phyloP scores from a whole-genome alignment of 2,113 vertebrate genomes.

The Rissa tridactyla region DNA sequence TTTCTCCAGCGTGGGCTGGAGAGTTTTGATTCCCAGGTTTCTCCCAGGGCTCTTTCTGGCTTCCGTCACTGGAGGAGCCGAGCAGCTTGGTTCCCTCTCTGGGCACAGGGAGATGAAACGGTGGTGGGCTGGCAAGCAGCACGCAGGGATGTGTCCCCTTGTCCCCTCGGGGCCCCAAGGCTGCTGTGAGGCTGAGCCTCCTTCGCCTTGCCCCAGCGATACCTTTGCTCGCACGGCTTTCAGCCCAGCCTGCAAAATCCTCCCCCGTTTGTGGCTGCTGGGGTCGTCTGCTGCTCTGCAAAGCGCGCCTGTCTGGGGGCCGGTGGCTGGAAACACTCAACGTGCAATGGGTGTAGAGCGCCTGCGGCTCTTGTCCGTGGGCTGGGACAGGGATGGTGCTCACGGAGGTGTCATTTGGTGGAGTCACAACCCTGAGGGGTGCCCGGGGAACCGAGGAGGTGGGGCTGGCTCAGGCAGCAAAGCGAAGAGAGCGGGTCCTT shows the following conservation, averaged over 20 bases:
- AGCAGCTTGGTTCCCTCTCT: neutral
- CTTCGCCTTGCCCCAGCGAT: accelerated
- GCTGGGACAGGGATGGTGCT: neutral
- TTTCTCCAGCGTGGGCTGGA: neutral
- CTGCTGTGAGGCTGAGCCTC: neutral
- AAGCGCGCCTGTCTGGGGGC: accelerated
- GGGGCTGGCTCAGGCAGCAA: neutral
- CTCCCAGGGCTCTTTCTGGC: neutral
- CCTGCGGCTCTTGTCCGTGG: neutral
- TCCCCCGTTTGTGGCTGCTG: neutral
- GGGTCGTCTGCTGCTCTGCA: neutral
- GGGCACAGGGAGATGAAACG: neutral
- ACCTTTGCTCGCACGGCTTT: neutral
- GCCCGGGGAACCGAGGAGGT: accelerated
- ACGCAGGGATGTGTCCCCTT: neutral
- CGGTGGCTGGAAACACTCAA: neutral
- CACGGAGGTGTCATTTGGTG: neutral
- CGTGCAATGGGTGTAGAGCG: neutral
- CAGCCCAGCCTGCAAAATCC: neutral
- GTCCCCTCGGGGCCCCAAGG: neutral
- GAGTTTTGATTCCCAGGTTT: neutral
- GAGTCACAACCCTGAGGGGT: neutral
- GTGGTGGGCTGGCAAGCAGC: neutral
- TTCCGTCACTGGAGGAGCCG: neutral
- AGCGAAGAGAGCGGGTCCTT: neutral